Conservation (phyloP, 2,113 vertebrate genomes). For the Tychaedon coryphoeus region DNA sequence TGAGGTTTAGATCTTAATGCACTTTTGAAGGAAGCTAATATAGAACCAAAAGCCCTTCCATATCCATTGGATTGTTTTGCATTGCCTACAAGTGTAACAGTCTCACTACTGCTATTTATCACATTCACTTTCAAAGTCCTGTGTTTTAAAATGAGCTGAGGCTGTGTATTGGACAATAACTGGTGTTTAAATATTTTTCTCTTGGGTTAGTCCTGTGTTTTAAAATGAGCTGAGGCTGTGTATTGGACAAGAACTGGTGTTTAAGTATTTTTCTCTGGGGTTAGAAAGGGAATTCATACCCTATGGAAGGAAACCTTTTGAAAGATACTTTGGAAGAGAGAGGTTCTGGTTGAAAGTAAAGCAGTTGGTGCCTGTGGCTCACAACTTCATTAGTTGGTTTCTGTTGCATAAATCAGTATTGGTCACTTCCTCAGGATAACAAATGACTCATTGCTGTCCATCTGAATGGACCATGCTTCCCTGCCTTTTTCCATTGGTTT, state of each 20-base stretch:
- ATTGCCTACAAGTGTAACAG: not conserved
- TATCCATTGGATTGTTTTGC: not conserved
- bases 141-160: not conserved
- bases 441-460: not conserved
- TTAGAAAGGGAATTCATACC: not conserved
- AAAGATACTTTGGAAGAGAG: not conserved
- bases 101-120: not conserved
- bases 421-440: not conserved
- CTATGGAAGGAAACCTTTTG: not conserved
- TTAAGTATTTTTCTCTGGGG: not conserved
- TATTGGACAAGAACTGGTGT: not conserved
- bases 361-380: not conserved
- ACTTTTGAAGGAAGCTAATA: not conserved
- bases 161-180: not conserved
- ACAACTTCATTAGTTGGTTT: not conserved
- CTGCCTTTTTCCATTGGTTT: not conserved
- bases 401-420: not conserved
- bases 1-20: not conserved
- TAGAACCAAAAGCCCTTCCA: not conserved
- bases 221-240: not conserved
- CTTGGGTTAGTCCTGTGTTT: not conserved
- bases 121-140: accelerated
- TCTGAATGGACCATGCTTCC: not conserved
- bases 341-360: not conserved
- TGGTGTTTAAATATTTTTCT: not conserved